phyloP scores from a whole-genome alignment of 1,140 invertebrate genomes.

The Contarinia nasturtii region DNA sequence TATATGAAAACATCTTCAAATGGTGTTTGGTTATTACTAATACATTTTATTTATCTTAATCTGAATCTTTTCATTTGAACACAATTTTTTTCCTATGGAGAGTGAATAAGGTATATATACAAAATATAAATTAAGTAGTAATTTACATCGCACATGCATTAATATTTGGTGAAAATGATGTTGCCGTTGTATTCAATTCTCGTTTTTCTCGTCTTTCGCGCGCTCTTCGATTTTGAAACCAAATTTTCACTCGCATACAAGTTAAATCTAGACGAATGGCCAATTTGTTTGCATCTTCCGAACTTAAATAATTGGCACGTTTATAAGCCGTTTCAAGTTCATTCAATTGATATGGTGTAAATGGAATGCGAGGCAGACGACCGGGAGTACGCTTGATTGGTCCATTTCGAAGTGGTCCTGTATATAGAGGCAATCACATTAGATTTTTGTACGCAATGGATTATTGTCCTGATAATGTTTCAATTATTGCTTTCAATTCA shows the following conservation, averaged over 20 bases:
- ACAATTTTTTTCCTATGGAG: no score
- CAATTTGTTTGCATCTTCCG: slow-evolving; percentile 27
- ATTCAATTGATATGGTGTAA: slow-evolving; percentile 26
- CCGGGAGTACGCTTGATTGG: slow-evolving; percentile 28
- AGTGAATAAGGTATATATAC: no score
- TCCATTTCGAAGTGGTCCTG: slow-evolving; percentile 15
- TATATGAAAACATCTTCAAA: no score
- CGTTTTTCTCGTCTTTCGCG: slow-evolving; percentile 41
- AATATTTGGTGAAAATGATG: no score
- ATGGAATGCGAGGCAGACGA: slow-evolving; percentile 27
- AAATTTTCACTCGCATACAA: slow-evolving; percentile 45
- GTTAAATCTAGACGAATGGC: slow-evolving; percentile 25
- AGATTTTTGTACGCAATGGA: neutral
- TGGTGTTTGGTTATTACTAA: no score
- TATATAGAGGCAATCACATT: neutral
- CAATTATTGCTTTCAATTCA: neutral
- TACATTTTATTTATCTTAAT: no score
- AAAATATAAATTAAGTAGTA: no score
- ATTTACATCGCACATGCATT: no score
- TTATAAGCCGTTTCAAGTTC: slow-evolving; percentile 28
- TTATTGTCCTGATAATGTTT: no score
- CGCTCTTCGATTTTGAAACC: slow-evolving; percentile 63
- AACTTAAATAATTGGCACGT: slow-evolving; percentile 28
- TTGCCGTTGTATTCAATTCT: slow-evolving; percentile 6
- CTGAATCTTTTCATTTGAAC: no score